Evolutionary conservation across 2,888 invertebrate genomes (phyloP), one percentile per base, ranked within the genome.

Genomic region (Mythimna vitellina): DNA sequence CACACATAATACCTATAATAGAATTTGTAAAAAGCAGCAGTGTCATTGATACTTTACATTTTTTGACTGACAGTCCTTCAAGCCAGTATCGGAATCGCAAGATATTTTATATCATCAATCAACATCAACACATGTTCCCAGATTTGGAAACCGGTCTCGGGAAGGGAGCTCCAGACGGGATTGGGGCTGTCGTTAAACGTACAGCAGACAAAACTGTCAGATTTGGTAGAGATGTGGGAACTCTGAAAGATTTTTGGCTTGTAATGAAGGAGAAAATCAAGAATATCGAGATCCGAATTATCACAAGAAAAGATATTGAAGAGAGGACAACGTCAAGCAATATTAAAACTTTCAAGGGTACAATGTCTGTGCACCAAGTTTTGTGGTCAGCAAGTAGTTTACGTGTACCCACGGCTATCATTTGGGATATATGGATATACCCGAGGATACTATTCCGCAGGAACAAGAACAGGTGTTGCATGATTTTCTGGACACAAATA

Each of bases 161-260:
- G 4, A 89, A 90, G 75, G 89, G 87, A 32, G 87, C 89, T n/a
- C 87, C 42, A 32, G 89, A 90, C 81, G 89, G 89, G 8, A 74
- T 90, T 57, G 90, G 89, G 22, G 90, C 86, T 1, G 67, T 83
- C 38, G 17, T 90, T 29, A 91, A 90, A 71, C 73, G 88, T 73
- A 78, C 60, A 81, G 90, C 87, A 32, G 89, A 89, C 67, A 60
- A 70, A 57, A 61, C 42, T 49, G 83, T 83, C 54, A 75, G 76
- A 38, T 61, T 61, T 61, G 60, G 60, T 42, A 61, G 42, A 5
- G 60, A 61, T 42, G 58, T 61, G 38, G 66, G 51, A n/a, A 60
- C 67, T 51, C n/a, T 67, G 10, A 5, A 67, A 51, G 60, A 58
- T 35, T 67, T 67, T 51, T 67, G 49, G 51, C 46, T 35, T 58